Evolutionary conservation across 2,888 invertebrate genomes (phyloP).

Genomic region (Tethea ocularis): DNA sequence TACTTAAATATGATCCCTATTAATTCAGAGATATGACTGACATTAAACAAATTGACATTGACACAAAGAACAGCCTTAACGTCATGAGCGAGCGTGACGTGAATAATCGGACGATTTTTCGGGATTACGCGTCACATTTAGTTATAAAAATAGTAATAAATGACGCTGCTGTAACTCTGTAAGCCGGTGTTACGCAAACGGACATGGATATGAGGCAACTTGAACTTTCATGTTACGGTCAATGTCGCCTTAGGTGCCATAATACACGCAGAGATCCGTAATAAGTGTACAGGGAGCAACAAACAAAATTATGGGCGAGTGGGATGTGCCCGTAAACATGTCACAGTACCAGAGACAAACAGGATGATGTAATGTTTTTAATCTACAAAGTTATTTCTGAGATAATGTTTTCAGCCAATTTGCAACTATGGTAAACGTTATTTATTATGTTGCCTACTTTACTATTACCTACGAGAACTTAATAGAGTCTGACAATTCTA

Average conservation of each 20-base stretch:
- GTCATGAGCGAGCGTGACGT: conserved; percentile 26
- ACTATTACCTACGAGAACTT: too few relatives aligned
- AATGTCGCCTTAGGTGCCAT: conserved; percentile 53
- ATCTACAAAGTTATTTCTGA: background rate
- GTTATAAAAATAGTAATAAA: conserved; percentile 56
- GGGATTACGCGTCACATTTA: conserved; percentile 49
- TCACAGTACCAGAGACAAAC: background rate
- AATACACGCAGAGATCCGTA: conserved; percentile 26
- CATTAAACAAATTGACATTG: conserved; percentile 19
- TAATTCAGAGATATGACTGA: conserved; percentile 26
- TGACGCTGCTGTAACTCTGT: conserved; percentile 18
- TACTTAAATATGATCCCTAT: conserved; percentile 15
- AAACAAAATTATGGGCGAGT: conserved; percentile 10
- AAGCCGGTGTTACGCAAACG: conserved; percentile 51
- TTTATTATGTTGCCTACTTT: too few relatives aligned
- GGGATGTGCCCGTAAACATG: conserved; percentile 4
- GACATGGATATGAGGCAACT: conserved; percentile 46
- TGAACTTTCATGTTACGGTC: conserved; percentile 68
- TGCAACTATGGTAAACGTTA: too few relatives aligned
- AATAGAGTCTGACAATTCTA: too few relatives aligned
- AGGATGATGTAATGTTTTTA: background rate
- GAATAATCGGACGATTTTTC: conserved; percentile 49
- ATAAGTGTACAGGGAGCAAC: conserved; percentile 8
- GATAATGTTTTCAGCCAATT: background rate
- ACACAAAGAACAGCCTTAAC: conserved; percentile 23